phyloP scores from a whole-genome alignment of 2,113 vertebrate genomes.

The Furnarius figulus region DNA sequence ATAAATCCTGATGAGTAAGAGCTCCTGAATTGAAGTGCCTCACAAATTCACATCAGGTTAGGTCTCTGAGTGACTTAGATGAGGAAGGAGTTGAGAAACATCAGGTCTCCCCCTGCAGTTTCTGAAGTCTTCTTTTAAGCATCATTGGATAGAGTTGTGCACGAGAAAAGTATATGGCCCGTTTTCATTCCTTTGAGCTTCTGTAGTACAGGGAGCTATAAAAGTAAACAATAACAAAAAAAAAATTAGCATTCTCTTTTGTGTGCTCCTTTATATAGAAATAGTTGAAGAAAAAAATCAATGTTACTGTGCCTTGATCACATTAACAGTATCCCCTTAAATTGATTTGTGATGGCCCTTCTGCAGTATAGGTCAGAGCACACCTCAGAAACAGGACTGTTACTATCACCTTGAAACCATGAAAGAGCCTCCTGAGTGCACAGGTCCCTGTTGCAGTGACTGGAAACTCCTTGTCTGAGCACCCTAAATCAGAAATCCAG shows the following conservation, averaged over 20 bases:
- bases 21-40: neutral
- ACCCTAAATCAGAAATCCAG: neutral
- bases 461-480: neutral
- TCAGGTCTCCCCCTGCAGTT: neutral
- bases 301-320: neutral
- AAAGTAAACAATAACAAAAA: neutral
- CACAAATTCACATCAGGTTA: neutral
- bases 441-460: neutral
- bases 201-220: neutral
- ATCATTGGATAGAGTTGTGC: accelerated
- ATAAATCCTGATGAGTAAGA: neutral
- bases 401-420: neutral
- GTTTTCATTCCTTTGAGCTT: neutral
- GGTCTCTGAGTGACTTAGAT: neutral
- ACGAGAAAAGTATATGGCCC: neutral
- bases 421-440: neutral
- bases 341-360: neutral
- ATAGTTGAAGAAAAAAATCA: neutral
- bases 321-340: neutral
- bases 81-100: neutral
- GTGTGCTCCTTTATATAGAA: neutral
- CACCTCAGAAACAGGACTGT: neutral
- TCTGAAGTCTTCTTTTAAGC: neutral
- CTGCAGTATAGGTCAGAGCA: neutral
- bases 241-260: neutral